Evolutionary conservation across 1,140 invertebrate species (phyloP).

Genomic region (Monochamus saltuarius): DNA sequence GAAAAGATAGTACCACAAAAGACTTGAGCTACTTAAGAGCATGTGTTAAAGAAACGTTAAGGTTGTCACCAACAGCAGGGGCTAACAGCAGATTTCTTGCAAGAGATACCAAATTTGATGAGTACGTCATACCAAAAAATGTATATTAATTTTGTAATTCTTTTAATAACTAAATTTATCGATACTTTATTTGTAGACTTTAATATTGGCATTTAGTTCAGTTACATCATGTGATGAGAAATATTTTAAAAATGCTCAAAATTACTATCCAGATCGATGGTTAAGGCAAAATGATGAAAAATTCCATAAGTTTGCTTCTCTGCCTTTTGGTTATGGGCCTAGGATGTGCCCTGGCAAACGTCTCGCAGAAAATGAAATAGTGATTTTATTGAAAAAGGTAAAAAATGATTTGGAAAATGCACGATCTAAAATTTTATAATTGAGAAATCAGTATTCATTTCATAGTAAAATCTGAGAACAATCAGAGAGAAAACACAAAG

Average conservation of each 20-base stretch:
- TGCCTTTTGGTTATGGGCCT: constrained; percentile 79
- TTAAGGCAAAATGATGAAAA: constrained; percentile 45
- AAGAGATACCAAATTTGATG: constrained; percentile 50
- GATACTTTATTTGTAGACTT: constrained; percentile 46
- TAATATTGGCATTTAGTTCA: constrained; percentile 54
- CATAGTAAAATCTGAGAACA: too few species aligned
- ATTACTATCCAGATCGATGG: constrained; percentile 57
- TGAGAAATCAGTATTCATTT: too few species aligned
- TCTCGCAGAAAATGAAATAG: constrained; percentile 76
- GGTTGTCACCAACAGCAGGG: constrained; percentile 55
- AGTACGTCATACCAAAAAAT: constrained; percentile 54
- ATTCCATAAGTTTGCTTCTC: constrained; percentile 67
- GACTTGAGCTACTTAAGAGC: constrained; percentile 60
- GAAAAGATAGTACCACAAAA: constrained; percentile 18
- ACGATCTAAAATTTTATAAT: background rate
- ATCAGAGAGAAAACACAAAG: too few species aligned
- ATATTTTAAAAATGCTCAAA: constrained; percentile 52
- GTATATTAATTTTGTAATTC: constrained; percentile 40
- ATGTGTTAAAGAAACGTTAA: constrained; percentile 68
- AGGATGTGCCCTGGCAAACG: constrained; percentile 78
- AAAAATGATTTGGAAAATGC: constrained; percentile 13
- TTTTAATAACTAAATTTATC: constrained; percentile 2
- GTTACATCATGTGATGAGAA: constrained; percentile 47
- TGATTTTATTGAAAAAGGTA: constrained; percentile 62
- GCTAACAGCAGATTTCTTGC: constrained; percentile 54